Conservation (phyloP, 2,888 invertebrate genomes). For the Abscondita cerata region DNA sequence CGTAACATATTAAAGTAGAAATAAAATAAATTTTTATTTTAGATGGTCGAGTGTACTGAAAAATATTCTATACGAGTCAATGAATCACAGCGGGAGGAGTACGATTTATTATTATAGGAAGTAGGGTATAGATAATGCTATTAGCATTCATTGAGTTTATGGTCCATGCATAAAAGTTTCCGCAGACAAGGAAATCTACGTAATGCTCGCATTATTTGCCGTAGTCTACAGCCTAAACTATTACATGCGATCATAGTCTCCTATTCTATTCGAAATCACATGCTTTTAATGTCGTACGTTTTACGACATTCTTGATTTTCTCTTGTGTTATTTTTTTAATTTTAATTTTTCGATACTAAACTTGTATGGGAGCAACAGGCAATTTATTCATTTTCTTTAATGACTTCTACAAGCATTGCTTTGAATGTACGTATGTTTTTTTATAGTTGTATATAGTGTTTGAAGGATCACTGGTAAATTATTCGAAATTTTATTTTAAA, state of each 20-base stretch:
- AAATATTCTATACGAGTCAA: conserved; percentile 30
- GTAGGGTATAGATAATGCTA: conserved; percentile 61
- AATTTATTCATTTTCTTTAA: no score
- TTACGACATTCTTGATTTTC: not conserved
- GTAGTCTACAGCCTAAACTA: conserved; percentile 28
- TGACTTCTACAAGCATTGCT: no score
- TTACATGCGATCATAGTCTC: conserved; percentile 21
- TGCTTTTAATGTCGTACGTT: not conserved
- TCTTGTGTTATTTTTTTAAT: not conserved
- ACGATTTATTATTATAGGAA: conserved; percentile 55
- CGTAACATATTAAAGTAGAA: not conserved
- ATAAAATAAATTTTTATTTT: conserved; percentile 12
- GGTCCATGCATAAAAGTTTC: conserved; percentile 65
- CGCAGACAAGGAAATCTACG: conserved; percentile 56
- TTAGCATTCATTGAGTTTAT: conserved; percentile 70
- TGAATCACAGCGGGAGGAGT: conserved; percentile 36
- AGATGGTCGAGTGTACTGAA: conserved; percentile 24
- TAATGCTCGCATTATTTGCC: conserved; percentile 43
- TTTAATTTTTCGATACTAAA: not conserved
- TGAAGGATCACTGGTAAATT: no score
- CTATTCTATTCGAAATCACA: conserved; percentile 19
- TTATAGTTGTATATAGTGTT: no score
- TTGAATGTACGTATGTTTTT: no score
- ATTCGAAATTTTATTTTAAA: no score
- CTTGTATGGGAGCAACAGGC: not conserved